Percentiles rank a stretch among this genome's conserved stretches.
Conservation (phyloP, 1,140 invertebrate genomes). For the Zaprionus ghesquierei region DNA sequence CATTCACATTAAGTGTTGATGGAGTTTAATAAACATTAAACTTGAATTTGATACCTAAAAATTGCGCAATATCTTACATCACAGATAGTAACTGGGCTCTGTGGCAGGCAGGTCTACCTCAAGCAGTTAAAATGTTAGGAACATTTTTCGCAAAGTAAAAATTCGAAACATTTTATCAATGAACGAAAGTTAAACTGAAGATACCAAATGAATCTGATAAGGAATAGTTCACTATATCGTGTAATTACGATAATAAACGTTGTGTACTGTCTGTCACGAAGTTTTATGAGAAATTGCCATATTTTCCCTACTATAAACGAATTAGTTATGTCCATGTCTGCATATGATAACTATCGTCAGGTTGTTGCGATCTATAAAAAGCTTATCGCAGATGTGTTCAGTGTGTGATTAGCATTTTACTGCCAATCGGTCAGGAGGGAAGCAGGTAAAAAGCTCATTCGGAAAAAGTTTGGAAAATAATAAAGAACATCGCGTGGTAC, state of each 20-base stretch:
- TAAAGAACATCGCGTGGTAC: neutral
- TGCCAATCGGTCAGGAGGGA: neutral
- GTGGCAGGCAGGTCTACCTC: neutral
- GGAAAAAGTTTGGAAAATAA: neutral
- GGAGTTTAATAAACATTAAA: neutral
- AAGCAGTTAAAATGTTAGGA: neutral
- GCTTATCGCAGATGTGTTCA: neutral
- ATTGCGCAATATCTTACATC: no score
- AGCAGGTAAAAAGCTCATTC: neutral
- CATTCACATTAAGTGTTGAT: neutral
- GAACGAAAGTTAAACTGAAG: neutral
- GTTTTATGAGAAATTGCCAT: neutral
- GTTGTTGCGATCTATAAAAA: neutral
- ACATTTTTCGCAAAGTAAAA: neutral
- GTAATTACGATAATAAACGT: neutral
- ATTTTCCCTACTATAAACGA: neutral
- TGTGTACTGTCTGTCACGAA: neutral
- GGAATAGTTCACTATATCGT: neutral
- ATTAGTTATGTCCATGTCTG: neutral
- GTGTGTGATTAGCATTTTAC: neutral
- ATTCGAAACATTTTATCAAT: neutral
- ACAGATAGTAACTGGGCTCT: neutral
- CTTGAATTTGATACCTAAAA: neutral
- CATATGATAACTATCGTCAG: neutral
- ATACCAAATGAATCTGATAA: neutral